Conservation (phyloP, 2,797 vertebrate species). For the Ispidina picta region DNA sequence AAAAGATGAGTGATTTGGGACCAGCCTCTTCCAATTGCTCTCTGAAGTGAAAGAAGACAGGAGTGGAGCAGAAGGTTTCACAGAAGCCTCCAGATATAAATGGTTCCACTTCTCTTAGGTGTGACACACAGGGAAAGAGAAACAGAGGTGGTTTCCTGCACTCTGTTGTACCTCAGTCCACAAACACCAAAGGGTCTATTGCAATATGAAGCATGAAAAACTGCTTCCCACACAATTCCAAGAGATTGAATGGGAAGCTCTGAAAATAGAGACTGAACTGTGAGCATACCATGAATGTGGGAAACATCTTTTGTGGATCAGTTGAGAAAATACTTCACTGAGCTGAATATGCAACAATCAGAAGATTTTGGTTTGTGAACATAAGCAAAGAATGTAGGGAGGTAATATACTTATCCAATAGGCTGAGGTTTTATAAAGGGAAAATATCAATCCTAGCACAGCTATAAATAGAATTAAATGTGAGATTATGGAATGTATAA, state of each 20-base stretch:
- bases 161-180: neutral
- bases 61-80: neutral
- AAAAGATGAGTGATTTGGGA: neutral
- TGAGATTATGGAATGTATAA: neutral
- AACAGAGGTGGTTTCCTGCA: neutral
- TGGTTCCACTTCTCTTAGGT: neutral
- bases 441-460: neutral
- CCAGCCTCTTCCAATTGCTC: neutral
- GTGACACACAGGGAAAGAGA: neutral
- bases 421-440: neutral
- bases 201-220: neutral
- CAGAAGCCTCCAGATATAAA: neutral
- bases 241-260: neutral
- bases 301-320: neutral
- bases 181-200: neutral
- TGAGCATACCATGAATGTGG: neutral
- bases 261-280: neutral
- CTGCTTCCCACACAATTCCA: neutral
- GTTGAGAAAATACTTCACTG: neutral
- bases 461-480: conserved; percentile 11
- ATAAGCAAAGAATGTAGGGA: neutral
- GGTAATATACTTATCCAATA: neutral
- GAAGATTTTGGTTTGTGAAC: neutral
- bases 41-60: neutral
- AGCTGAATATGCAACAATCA: neutral